phyloP scores from a whole-genome alignment of 2,888 invertebrate species.

The Tipula confusa region DNA sequence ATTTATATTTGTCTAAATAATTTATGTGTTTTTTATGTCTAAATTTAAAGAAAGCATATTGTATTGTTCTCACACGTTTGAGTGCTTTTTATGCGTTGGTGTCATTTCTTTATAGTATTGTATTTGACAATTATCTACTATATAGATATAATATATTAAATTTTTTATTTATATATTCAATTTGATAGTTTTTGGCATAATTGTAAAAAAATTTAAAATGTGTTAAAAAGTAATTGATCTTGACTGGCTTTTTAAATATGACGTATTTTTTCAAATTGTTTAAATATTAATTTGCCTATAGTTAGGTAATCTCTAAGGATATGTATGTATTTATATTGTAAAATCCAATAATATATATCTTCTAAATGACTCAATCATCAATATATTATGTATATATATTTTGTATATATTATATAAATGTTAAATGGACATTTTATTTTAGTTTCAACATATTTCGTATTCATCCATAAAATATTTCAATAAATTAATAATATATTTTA shows the following conservation, averaged over 20 bases:
- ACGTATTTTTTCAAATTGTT: not conserved
- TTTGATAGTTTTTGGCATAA: not conserved
- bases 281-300: not conserved
- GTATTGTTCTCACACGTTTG: not conserved
- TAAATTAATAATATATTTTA: not conserved
- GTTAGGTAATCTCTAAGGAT: not conserved
- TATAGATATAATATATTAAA: not conserved
- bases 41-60: not conserved
- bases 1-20: not conserved
- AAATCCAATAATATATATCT: not conserved
- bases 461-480: not conserved
- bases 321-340: not conserved
- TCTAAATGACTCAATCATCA: not conserved
- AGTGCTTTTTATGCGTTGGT: not conserved
- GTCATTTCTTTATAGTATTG: not conserved
- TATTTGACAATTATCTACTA: not conserved
- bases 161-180: not conserved
- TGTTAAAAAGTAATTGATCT: not conserved
- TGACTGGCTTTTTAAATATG: not conserved
- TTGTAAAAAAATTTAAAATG: not conserved
- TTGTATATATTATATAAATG: too few species aligned
- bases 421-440: not conserved
- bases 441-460: too few species aligned
- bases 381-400: slow-evolving; percentile 12
- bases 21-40: not conserved